phyloP scores from a whole-genome alignment of 2,888 invertebrate genomes.

The Julus scanicus region DNA sequence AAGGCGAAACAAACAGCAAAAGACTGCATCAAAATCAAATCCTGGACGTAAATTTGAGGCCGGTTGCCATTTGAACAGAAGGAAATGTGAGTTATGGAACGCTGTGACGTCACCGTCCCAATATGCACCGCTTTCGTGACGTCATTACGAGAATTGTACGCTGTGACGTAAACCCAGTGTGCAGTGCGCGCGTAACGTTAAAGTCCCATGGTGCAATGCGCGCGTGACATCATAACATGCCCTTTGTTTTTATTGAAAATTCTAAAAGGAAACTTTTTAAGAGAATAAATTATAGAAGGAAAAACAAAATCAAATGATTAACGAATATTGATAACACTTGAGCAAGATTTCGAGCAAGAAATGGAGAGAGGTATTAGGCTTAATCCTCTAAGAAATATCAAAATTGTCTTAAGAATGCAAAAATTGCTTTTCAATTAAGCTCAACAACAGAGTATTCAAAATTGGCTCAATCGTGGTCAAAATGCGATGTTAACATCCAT shows the following conservation, averaged over 20 bases:
- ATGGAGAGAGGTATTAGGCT: not conserved
- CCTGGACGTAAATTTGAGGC: not conserved
- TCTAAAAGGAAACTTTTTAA: not conserved
- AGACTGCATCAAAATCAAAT: not conserved
- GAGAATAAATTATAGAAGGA: not conserved
- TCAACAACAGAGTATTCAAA: conserved; percentile 49
- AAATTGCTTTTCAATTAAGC: conserved; percentile 31
- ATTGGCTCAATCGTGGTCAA: conserved; percentile 30
- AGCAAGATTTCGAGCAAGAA: conserved; percentile 39
- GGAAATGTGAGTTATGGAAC: not conserved
- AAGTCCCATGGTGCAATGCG: not conserved
- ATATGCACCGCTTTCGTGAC: not conserved
- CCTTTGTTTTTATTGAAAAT: not conserved
- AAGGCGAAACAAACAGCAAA: not conserved
- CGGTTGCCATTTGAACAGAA: not conserved
- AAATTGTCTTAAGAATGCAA: not conserved
- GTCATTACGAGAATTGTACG: not conserved
- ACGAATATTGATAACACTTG: not conserved
- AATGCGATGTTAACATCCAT: not conserved
- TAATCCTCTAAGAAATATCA: conserved; percentile 24
- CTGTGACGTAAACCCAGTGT: not conserved
- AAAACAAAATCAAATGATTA: not conserved
- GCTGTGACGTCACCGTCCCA: not conserved
- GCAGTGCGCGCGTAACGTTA: not conserved
- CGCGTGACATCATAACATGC: not conserved